Evolutionary conservation across 2,797 vertebrate species (phyloP).

Genomic region (Muraenolepis orangiensis): DNA sequence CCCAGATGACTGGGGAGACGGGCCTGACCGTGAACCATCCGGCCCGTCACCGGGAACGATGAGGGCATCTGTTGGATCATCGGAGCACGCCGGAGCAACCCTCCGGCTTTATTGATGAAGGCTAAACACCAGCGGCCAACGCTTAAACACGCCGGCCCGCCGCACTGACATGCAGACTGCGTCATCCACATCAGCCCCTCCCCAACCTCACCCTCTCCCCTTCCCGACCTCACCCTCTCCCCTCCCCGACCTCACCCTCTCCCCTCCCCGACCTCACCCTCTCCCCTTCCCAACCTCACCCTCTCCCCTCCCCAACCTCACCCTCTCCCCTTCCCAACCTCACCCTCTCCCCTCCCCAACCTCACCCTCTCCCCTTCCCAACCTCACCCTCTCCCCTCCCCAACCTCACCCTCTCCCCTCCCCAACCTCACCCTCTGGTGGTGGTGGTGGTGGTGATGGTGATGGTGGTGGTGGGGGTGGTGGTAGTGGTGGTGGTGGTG

Average conservation of each 20-base stretch:
- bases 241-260: neutral
- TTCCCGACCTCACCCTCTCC: neutral
- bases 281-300: neutral
- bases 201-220: neutral
- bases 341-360: too few relatives aligned
- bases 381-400: too few relatives aligned
- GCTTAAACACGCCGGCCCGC: too few relatives aligned
- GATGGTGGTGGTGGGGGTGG: neutral
- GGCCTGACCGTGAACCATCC: slow-evolving; percentile 51
- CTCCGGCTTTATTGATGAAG: neutral
- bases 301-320: neutral
- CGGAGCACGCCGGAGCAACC: too few relatives aligned
- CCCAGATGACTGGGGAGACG: slow-evolving; percentile 42
- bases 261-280: neutral
- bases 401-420: neutral
- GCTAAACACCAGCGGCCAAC: neutral
- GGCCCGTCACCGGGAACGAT: too few relatives aligned
- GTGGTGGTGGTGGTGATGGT: too few relatives aligned
- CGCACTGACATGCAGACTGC: neutral
- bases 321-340: too few relatives aligned
- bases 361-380: neutral
- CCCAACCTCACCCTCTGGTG: neutral
- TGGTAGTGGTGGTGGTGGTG: neutral
- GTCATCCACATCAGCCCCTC: too few relatives aligned
- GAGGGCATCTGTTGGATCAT: too few relatives aligned